phyloP scores from a whole-genome alignment of 2,888 invertebrate species.

The Xestia xanthographa region DNA sequence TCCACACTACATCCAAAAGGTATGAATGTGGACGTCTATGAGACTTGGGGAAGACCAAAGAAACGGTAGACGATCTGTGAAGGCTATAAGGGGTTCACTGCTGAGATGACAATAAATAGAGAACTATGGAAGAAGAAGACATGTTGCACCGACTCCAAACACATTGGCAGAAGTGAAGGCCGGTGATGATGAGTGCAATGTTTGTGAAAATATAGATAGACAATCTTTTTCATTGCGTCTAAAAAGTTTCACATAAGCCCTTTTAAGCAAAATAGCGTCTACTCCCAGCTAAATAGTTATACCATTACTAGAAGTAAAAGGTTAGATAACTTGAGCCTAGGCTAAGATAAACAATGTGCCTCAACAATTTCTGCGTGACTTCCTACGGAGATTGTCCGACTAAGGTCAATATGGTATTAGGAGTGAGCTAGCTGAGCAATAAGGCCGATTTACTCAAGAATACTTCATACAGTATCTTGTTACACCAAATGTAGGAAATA shows the following conservation, averaged over 20 bases:
- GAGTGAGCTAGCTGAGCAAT: slow-evolving; percentile 39
- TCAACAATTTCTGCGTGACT: slow-evolving; percentile 61
- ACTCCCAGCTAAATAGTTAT: background rate
- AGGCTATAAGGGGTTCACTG: background rate
- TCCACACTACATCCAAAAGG: no score
- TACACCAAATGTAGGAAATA: slow-evolving; percentile 17
- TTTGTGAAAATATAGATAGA: background rate
- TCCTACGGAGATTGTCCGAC: slow-evolving; percentile 55
- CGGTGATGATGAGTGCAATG: background rate
- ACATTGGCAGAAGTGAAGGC: background rate
- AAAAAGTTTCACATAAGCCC: background rate
- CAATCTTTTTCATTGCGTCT: background rate
- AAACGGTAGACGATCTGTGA: background rate
- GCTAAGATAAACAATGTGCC: slow-evolving; percentile 30
- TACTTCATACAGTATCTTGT: background rate
- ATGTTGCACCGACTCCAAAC: background rate
- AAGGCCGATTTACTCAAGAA: slow-evolving; percentile 28
- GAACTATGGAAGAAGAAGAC: background rate
- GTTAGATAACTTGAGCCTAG: slow-evolving; percentile 25
- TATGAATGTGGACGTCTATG: background rate
- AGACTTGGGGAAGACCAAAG: no score
- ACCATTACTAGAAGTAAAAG: slow-evolving; percentile 28
- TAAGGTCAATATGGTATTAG: slow-evolving; percentile 61
- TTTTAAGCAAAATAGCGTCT: background rate
- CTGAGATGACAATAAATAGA: background rate